These are phyloP conservation scores for Agrotis exclamationis DNA, from an alignment of 2,888 invertebrate species.

Conservation along the genomic window DNA sequence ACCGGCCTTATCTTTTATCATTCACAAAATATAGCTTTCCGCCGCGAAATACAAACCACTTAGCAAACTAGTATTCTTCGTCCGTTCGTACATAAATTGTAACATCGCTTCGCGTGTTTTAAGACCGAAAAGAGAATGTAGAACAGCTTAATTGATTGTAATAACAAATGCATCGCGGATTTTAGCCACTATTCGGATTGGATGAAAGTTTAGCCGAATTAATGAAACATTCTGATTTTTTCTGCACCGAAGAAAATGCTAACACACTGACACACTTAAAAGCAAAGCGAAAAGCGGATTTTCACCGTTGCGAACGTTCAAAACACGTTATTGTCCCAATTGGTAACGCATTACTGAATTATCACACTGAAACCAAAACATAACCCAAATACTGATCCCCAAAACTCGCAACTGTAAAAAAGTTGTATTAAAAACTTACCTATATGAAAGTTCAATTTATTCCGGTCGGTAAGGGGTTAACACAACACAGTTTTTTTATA, in stretches of 20 bases:
- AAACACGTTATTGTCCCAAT: slow-evolving; percentile 77
- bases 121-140: slow-evolving; percentile 50
- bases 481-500: slow-evolving; percentile 82
- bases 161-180: slow-evolving; percentile 48
- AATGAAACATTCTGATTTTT: slow-evolving; percentile 45
- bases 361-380: slow-evolving; percentile 80
- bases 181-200: slow-evolving; percentile 46
- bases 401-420: slow-evolving; percentile 9
- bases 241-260: slow-evolving; percentile 58
- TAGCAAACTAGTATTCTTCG: slow-evolving; percentile 27
- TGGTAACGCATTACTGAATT: slow-evolving; percentile 77
- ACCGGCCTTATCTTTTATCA: slow-evolving; percentile 71
- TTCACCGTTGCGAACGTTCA: slow-evolving; percentile 76
- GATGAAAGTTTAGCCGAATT: slow-evolving; percentile 58
- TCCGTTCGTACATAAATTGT: slow-evolving; percentile 39
- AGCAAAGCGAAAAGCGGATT: slow-evolving; percentile 72
- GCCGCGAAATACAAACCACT: slow-evolving; percentile 51
- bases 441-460: slow-evolving; percentile 59
- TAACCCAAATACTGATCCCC: slow-evolving; percentile 73
- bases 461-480: slow-evolving; percentile 78
- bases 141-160: slow-evolving; percentile 62
- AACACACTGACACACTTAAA: slow-evolving; percentile 80
- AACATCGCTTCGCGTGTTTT: slow-evolving; percentile 49
- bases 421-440: slow-evolving; percentile 65
- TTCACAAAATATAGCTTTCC: slow-evolving; percentile 58